Base-by-base conservation (phyloP, 2,888 invertebrate genomes). In the Caenorhabditis doughertyi region DNA sequence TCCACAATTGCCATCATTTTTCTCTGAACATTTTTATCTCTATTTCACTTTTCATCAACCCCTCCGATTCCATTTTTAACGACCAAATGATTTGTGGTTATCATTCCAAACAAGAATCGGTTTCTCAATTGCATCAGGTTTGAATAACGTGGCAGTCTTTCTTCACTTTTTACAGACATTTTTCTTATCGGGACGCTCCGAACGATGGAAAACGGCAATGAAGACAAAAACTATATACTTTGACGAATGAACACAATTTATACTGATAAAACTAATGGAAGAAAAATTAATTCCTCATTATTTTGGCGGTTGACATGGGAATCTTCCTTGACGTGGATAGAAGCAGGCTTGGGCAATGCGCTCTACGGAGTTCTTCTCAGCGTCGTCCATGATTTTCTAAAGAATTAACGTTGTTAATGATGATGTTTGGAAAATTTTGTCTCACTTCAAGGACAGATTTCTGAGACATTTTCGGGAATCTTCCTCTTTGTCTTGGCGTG, bases 51-150 rank as follows among this genome's bases (percentile, higher is more conserved):
- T 18, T 21, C n/a, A 29, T 29, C 7, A 23, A 51, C 51, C 23
- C 35, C 23, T 51, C 23, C 51, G 35, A 64, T 35, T 65, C 35
- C 16, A 13, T 23, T 25, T 51, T n/a, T 65, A 16, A 51, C 25
- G 51, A 23, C 8, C 65, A n/a, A 35, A 49, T 65, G 64, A 65
- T 65, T 65, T 49, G 64, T 49, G 64, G 8, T 47, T 49, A 32
- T 65, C 49, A 29, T 16, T 47, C 11, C 25, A 13, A 1, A 8
- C 11, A 8, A 25, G 8, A 49, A 29, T 47, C 13, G n/a, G 18
- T n/a, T 21, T 51, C 32, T 65, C n/a, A 8, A 35, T 65, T 65
- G 65, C 49, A 65, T 65, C 65, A 65, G 51, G 35, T 65, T 65
- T 49, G 65, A 32, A 29, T 49, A 47, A 65, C 65, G 51, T 51